Evolutionary conservation across 2,113 vertebrate species (phyloP), one percentile per base, ranked within the genome.

Genomic region (Anolis carolinensis): DNA sequence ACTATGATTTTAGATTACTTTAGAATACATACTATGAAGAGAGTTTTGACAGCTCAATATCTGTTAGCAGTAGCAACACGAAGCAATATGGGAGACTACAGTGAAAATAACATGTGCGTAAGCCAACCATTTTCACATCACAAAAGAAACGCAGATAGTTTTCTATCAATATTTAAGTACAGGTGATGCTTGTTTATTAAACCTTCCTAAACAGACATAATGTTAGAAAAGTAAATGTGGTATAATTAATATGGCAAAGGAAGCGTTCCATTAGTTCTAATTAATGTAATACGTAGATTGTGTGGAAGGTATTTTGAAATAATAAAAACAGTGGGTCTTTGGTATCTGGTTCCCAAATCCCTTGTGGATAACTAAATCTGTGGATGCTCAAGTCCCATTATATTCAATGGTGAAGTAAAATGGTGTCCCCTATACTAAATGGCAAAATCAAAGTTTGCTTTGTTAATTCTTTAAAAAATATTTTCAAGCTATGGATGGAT

Each of bases 141-240:
- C 32, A 71, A n/a, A 32, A 79, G 11, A 80, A 79, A 48, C 62
- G 70, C 32, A 65, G 52, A 27, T 48, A 21, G 62, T 1, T 92
- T 93, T 91, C 72, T 88, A 93, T 95, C 90, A 80, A 91, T 93
- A 92, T 91, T 86, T 91, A 94, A 94, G 91, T 93, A 87, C 72
- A 94, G 94, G 91, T 93, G 84, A 70, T 90, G 70, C 94, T 91
- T 81, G 94, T 93, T 93, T 93, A 78, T 91, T 90, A 70, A 92
- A 83, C 82, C 79, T 93, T 92, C 85, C 84, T 92, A 91, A 90
- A 87, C 94, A 95, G 95, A 92, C 77, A 93, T 81, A 89, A 90
- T 73, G 93, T 87, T 93, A 94, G 77, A 77, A 93, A 96, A 71
- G 76, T 92, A 95, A 95, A 93, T 82, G 84, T 72, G 89, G 48